A percentile compares a stretch with the other conserved stretches of the same genome.
These are phyloP conservation scores for Erebia aethiops DNA, from an alignment of 2,888 invertebrate genomes.

Conservation along the genomic window DNA sequence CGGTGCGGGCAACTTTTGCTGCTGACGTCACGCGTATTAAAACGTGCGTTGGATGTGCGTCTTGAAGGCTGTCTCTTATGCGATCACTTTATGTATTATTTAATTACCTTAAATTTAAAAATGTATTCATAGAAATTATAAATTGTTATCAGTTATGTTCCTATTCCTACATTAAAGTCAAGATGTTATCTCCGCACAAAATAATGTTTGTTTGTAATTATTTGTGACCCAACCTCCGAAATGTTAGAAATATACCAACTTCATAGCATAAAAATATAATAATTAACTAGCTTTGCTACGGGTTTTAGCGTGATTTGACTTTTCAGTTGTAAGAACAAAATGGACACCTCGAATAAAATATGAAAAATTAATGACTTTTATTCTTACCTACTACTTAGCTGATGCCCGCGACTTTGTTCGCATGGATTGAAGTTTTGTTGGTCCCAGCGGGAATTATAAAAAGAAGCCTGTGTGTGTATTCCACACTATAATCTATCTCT, in stretches of 20 bases:
- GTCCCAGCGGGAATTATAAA: no score
- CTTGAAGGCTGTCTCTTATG: background rate
- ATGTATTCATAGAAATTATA: background rate
- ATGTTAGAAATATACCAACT: constrained; percentile 44
- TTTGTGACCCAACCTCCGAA: constrained; percentile 23
- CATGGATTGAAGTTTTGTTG: no score
- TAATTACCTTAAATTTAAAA: no score
- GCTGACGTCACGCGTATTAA: background rate
- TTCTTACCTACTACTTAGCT: background rate
- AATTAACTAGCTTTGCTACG: constrained; percentile 81
- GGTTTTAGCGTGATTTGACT: constrained; percentile 73
- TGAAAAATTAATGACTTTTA: constrained; percentile 54
- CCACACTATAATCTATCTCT: no score
- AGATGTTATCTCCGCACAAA: constrained; percentile 42
- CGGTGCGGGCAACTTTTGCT: background rate
- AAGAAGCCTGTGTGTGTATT: no score
- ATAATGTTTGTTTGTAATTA: constrained; percentile 32
- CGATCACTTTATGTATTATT: background rate
- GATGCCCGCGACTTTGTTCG: no score
- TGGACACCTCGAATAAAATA: constrained; percentile 75
- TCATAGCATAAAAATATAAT: constrained; percentile 56
- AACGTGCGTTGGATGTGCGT: background rate
- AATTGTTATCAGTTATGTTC: constrained; percentile 12
- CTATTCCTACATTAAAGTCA: background rate
- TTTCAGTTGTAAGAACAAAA: constrained; percentile 74